These are phyloP conservation scores for Tragelaphus oryx DNA, from an alignment of 2,797 vertebrate species.

Conservation along the genomic window DNA sequence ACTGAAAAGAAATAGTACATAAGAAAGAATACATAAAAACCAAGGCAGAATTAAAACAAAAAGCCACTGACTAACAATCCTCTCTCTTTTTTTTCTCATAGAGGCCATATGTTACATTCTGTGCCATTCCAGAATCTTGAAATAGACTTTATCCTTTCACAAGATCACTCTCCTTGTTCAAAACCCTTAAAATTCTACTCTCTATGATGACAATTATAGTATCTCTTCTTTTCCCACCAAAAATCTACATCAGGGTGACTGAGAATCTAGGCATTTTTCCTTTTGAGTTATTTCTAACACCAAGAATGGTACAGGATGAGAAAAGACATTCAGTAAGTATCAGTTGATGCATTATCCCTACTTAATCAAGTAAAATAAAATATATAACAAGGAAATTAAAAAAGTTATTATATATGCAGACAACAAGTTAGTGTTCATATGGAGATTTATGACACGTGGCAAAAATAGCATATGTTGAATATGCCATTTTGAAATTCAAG, in stretches of 20 bases:
- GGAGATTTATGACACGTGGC: neutral
- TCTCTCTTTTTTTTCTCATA: neutral
- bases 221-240: neutral
- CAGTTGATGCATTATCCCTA: neutral
- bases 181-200: slow-evolving; percentile 10
- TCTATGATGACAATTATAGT: neutral
- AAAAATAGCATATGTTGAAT: neutral
- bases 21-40: neutral
- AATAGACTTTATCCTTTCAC: neutral
- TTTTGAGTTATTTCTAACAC: slow-evolving; percentile 15
- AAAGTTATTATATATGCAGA: neutral
- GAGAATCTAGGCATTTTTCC: neutral
- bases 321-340: neutral
- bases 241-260: neutral
- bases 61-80: neutral
- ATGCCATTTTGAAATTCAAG: neutral
- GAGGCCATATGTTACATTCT: neutral
- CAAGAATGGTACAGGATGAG: neutral
- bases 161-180: neutral
- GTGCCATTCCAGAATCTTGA: neutral
- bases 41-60: slow-evolving; percentile 43
- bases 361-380: slow-evolving; percentile 11
- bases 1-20: slow-evolving; percentile 16
- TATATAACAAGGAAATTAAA: neutral
- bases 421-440: neutral